Evolutionary conservation across 2,797 vertebrate genomes (phyloP), one percentile per base, ranked within the genome.

Genomic region (Brachyalestes nurse): DNA sequence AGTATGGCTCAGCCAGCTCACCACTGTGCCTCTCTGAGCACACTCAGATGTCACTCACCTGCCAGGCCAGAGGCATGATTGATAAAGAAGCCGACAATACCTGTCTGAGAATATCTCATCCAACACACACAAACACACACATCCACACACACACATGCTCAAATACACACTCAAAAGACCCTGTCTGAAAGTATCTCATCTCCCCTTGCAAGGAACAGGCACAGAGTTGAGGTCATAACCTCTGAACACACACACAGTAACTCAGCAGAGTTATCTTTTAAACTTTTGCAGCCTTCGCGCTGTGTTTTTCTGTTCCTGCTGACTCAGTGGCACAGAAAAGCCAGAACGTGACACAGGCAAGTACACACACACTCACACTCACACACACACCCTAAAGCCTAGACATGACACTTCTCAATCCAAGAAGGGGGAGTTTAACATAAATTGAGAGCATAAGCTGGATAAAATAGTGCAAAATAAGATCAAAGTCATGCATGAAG

Each of bases 401-500:
- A 71, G 58, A 69, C 61, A 58, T 66, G 42, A 75, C 64, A 73
- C 67, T 80, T 73, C 69, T 67, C 67, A 62, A 71, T 61, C 65
- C 58, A 75, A 21, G 49, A 53, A 38, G 70, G 53, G 34, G 66
- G 71, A 57, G 38, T 71, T 74, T 81, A 76, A 81, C 79, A 73
- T 82, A 81, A 83, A 80, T 80, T 74, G 79, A 66, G 67, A 55
- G 78, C 62, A 51, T 72, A 78, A 6, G 53, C 61, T 42, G 61
- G 82, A 72, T 72, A 77, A 79, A 78, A 80, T 61, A 28, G 60
- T 51, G 71, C 65, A 72, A 80, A 83, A 80, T 61, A 80, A 73
- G 82, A 83, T 83, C 78, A 83, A 83, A 83, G 82, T 80, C 53
- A 77, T 77, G 78, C 67, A 73, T 67, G 69, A 69, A 38, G 23